Evolutionary conservation across 2,888 invertebrate species (phyloP).

Genomic region (Chrysotoxum bicinctum): DNA sequence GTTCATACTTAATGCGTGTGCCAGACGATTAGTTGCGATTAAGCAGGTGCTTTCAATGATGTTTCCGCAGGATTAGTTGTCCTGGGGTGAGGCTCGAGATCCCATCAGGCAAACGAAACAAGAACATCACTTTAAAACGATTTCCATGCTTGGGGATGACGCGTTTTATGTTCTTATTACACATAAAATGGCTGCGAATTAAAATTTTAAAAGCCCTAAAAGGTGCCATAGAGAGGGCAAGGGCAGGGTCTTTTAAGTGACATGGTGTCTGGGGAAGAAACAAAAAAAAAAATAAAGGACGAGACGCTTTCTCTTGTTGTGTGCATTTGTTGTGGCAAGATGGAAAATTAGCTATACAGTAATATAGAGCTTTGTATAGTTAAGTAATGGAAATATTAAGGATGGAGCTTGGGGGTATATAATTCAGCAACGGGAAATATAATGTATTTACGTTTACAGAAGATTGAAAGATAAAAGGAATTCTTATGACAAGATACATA

Average conservation of each 20-base stretch:
- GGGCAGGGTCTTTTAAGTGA: slow-evolving; percentile 9
- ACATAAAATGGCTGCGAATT: slow-evolving; percentile 61
- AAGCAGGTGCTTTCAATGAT: slow-evolving; percentile 72
- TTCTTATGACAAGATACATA: too few relatives aligned
- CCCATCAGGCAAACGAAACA: slow-evolving; percentile 11
- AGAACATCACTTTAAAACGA: slow-evolving; percentile 44
- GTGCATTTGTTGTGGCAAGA: slow-evolving; percentile 29
- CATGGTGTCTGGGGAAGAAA: not conserved
- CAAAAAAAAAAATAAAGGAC: not conserved
- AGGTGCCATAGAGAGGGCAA: too few relatives aligned
- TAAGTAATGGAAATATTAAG: slow-evolving; percentile 10
- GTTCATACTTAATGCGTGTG: slow-evolving; percentile 69
- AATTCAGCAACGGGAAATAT: not conserved
- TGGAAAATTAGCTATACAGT: slow-evolving; percentile 47
- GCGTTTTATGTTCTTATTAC: slow-evolving; percentile 59
- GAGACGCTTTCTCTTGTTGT: slow-evolving; percentile 20
- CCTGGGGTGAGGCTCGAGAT: not conserved
- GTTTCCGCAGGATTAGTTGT: slow-evolving; percentile 66
- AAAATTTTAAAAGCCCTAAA: slow-evolving; percentile 62
- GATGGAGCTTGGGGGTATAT: slow-evolving; percentile 3
- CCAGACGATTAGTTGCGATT: slow-evolving; percentile 73
- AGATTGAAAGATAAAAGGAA: not conserved
- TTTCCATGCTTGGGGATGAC: slow-evolving; percentile 44
- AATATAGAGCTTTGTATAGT: slow-evolving; percentile 20
- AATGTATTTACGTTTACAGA: not conserved